phyloP scores from a whole-genome alignment of 2,888 invertebrate genomes.

The Rugalucina vietnamica region DNA sequence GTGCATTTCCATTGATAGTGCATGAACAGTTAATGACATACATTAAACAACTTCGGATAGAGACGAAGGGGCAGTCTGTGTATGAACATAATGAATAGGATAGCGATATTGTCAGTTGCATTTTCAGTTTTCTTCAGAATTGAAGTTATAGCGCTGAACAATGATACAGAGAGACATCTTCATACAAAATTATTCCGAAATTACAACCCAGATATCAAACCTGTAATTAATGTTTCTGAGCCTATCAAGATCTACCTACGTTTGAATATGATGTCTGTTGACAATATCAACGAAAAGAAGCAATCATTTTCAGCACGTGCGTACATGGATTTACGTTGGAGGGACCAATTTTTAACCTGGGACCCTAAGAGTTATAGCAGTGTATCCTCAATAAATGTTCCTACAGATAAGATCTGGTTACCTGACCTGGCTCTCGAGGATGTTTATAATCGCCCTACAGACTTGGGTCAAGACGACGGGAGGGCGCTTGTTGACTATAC shows the following conservation, averaged over 20 bases:
- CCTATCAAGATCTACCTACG: slow-evolving; percentile 42
- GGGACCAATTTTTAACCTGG: slow-evolving; percentile 54
- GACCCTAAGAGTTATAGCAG: slow-evolving; percentile 28
- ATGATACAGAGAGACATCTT: slow-evolving; percentile 27
- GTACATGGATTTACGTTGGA: slow-evolving; percentile 59
- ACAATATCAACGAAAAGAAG: slow-evolving; percentile 55
- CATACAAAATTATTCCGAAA: slow-evolving; percentile 36
- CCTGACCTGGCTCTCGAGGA: slow-evolving; percentile 52
- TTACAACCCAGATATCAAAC: slow-evolving; percentile 49
- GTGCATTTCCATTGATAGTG: neutral
- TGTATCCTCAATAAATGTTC: slow-evolving; percentile 48
- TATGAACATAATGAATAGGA: neutral
- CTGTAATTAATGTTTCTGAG: slow-evolving; percentile 7
- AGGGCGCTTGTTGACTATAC: slow-evolving; percentile 44
- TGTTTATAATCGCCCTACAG: slow-evolving; percentile 50
- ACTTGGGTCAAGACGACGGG: slow-evolving; percentile 51
- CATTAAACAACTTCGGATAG: neutral
- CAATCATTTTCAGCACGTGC: slow-evolving; percentile 51
- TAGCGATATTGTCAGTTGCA: neutral
- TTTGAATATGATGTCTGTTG: slow-evolving; percentile 57
- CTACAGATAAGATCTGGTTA: slow-evolving; percentile 51
- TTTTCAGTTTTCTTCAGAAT: neutral
- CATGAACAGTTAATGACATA: neutral
- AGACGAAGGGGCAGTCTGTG: neutral
- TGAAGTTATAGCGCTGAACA: neutral